Conservation (phyloP, 2,888 invertebrate species). For the Leptarthrus brevirostris region DNA sequence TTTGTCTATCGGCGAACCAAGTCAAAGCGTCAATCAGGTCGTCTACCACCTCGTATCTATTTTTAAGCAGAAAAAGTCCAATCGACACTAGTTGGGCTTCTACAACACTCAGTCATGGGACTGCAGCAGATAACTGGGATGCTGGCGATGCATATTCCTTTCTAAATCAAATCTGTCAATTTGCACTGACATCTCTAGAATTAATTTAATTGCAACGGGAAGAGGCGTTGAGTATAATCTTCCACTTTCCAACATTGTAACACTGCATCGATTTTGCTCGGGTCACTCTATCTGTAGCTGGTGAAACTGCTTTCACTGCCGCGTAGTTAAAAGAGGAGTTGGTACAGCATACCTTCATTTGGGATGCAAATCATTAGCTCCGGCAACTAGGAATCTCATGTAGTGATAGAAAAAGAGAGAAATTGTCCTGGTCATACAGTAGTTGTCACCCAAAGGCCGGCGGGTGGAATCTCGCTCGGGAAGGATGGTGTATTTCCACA, state of each 20-base stretch:
- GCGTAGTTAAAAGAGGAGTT: not conserved
- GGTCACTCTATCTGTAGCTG: not conserved
- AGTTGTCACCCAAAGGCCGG: not conserved
- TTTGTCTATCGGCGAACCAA: not conserved
- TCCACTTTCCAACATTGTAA: not conserved
- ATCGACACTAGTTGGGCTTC: constrained; percentile 3
- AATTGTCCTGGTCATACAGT: not conserved
- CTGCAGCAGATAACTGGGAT: not conserved
- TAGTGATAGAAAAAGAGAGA: not conserved
- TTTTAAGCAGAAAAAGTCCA: not conserved
- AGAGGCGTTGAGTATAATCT: not conserved
- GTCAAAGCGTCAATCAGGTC: not conserved
- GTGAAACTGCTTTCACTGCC: not conserved
- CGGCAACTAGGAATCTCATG: not conserved
- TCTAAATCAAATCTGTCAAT: not conserved
- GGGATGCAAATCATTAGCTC: not conserved
- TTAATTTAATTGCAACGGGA: not conserved
- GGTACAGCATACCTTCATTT: not conserved
- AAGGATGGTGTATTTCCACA: not conserved
- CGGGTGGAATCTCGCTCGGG: not conserved
- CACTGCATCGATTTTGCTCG: not conserved
- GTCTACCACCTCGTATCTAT: not conserved
- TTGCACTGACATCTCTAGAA: not conserved
- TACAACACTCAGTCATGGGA: not conserved
- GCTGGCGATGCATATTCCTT: not conserved